Percentiles rank a stretch among this genome's conserved stretches.
phyloP scores from a whole-genome alignment of 2,797 vertebrate species.

The Halcyon leucocephala region DNA sequence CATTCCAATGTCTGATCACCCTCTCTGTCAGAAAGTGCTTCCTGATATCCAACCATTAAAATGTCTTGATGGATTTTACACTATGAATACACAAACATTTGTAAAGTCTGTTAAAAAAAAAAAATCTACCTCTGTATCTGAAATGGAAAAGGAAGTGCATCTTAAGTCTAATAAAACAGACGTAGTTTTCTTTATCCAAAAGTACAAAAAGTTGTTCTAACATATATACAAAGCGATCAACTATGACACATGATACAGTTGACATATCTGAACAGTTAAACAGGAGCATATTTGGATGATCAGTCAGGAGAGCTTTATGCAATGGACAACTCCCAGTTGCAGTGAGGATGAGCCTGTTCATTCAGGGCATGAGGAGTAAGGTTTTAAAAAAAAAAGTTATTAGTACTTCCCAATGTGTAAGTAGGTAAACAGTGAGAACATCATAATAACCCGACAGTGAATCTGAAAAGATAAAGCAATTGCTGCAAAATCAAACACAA shows the following conservation, averaged over 20 bases:
- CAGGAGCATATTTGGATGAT: background rate
- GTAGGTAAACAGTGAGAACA: background rate
- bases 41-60: background rate
- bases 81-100: background rate
- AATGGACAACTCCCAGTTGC: background rate
- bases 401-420: fast-evolving
- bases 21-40: too few species aligned
- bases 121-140: fast-evolving
- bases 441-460: background rate
- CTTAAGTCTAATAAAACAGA: background rate
- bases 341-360: background rate
- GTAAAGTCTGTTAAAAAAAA: background rate
- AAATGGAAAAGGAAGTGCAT: background rate
- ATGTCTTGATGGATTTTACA: background rate
- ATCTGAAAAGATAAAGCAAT: background rate
- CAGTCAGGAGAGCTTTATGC: background rate
- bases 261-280: background rate
- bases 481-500: background rate
- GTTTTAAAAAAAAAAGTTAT: background rate
- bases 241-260: background rate
- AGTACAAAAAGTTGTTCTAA: background rate
- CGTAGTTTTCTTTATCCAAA: background rate
- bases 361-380: background rate
- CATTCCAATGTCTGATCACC: too few species aligned
- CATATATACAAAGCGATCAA: background rate